Conservation (phyloP, 2,888 invertebrate genomes). For the Netelia virgata region DNA sequence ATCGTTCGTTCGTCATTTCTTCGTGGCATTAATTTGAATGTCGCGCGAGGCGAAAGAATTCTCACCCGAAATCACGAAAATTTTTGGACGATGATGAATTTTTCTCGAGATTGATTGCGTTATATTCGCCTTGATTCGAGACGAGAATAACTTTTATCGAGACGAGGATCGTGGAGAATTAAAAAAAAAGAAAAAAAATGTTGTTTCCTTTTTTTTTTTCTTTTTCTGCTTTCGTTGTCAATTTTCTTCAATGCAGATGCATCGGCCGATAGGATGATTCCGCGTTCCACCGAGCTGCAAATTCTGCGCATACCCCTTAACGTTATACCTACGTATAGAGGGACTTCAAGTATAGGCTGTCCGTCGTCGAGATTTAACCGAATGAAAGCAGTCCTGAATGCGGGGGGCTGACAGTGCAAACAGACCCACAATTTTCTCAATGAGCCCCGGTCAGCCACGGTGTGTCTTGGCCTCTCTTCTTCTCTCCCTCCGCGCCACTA, state of each 20-base stretch:
- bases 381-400: constrained; percentile 81
- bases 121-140: too few species aligned
- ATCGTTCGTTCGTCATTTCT: too few species aligned
- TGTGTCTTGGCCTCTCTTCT: constrained; percentile 21
- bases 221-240: constrained; percentile 19
- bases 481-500: constrained; percentile 14
- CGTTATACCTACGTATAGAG: constrained; percentile 33
- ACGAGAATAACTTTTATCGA: constrained; percentile 28
- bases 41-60: too few species aligned
- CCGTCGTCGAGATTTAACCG: constrained; percentile 79
- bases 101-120: not conserved
- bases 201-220: not conserved
- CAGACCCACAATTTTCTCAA: constrained; percentile 84
- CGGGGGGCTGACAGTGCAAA: constrained; percentile 83
- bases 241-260: constrained; percentile 13
- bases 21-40: too few species aligned
- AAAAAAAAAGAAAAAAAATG: too few species aligned
- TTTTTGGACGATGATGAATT: not conserved
- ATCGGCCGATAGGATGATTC: constrained; percentile 82
- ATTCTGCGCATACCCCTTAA: constrained; percentile 3
- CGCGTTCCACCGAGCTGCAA: constrained; percentile 67
- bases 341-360: constrained; percentile 82
- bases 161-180: constrained; percentile 32
- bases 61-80: not conserved
- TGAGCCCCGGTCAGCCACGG: constrained; percentile 76